These are phyloP conservation scores for Euzetes globulus DNA, from an alignment of 2,888 invertebrate genomes.

Conservation along the genomic window DNA sequence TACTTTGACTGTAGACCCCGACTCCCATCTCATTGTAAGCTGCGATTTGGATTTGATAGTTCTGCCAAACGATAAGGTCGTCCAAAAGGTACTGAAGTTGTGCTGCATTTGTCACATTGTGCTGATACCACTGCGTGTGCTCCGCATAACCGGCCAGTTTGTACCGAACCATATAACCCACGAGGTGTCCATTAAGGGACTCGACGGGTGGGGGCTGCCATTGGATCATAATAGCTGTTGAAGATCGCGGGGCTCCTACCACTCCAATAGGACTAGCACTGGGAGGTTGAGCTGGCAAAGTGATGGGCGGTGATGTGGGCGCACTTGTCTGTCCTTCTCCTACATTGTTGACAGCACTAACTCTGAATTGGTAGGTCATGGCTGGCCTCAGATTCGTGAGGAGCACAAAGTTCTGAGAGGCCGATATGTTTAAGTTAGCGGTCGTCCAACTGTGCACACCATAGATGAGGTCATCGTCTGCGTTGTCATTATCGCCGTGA, in stretches of 20 bases:
- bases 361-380: constrained; percentile 88
- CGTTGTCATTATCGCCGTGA: constrained; percentile 13
- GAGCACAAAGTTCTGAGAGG: constrained; percentile 67
- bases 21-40: constrained; percentile 95
- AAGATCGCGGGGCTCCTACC: constrained; percentile 85
- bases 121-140: constrained; percentile 80
- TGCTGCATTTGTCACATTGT: constrained; percentile 86
- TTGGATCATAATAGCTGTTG: constrained; percentile 90
- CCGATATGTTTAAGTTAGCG: constrained; percentile 73
- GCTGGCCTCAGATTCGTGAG: constrained; percentile 66
- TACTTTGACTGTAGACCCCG: constrained; percentile 80
- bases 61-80: constrained; percentile 94
- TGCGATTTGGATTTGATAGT: constrained; percentile 91
- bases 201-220: constrained; percentile 77
- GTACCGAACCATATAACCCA: constrained; percentile 87
- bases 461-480: constrained; percentile 39
- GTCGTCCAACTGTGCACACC: constrained; percentile 70
- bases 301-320: constrained; percentile 76
- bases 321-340: constrained; percentile 88
- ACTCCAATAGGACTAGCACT: constrained; percentile 91
- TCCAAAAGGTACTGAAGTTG: constrained; percentile 81
- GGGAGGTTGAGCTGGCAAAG: constrained; percentile 94
- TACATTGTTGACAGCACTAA: constrained; percentile 91
- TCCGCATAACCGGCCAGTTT: constrained; percentile 77
- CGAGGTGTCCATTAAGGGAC: constrained; percentile 86